Conservation (phyloP, 2,888 invertebrate species). For the Ophion ellenae region DNA sequence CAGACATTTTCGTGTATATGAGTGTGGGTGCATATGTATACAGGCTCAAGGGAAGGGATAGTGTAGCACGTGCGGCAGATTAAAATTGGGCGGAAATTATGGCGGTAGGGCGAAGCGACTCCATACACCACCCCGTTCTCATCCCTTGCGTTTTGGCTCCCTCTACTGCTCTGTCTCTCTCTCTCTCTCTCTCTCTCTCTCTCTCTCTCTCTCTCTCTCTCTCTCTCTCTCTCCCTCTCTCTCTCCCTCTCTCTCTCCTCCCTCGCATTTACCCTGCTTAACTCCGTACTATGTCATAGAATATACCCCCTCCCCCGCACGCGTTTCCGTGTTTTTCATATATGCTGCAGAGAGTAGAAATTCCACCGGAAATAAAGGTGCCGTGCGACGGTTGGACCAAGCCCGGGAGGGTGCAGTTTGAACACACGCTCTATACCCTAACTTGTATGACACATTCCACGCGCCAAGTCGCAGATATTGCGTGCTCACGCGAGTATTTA, state of each 20-base stretch:
- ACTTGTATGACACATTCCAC: constrained; percentile 14
- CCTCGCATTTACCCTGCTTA: constrained; percentile 11
- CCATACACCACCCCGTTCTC: constrained; percentile 46
- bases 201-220: neutral
- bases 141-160: neutral
- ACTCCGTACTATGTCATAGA: neutral
- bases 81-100: constrained; percentile 74
- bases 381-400: constrained; percentile 28
- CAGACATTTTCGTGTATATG: neutral
- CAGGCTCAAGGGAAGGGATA: constrained; percentile 17
- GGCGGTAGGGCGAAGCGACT: constrained; percentile 67
- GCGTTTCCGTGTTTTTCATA: constrained; percentile 18
- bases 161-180: neutral
- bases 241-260: neutral
- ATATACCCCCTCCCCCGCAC: constrained; percentile 3
- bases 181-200: neutral
- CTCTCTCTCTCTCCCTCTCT: neutral
- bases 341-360: constrained; percentile 52
- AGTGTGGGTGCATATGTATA: neutral
- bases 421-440: neutral
- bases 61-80: constrained; percentile 72
- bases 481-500: too few relatives aligned
- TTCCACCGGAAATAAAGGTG: constrained; percentile 65
- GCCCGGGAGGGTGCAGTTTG: constrained; percentile 31
- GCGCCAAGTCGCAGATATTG: too few relatives aligned